Evolutionary conservation across 2,797 vertebrate genomes (phyloP).

Genomic region (Balearica regulorum): DNA sequence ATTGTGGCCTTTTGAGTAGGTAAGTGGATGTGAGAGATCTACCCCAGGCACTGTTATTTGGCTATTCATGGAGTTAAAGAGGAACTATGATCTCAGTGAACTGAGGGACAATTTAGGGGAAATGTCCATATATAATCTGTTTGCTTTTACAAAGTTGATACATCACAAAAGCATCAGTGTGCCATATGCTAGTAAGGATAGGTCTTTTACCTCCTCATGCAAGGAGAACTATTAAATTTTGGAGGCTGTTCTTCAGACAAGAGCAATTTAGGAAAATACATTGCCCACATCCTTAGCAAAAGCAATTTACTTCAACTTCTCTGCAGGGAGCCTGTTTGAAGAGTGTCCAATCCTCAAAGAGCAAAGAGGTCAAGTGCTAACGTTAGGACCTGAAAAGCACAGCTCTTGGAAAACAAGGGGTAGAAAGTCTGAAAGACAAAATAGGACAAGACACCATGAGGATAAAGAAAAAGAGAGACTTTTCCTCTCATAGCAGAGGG

Average conservation of each 20-base stretch:
- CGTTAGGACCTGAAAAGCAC: not conserved
- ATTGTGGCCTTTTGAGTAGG: not conserved
- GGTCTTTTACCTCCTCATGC: not conserved
- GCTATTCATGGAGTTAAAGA: not conserved
- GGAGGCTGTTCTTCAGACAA: not conserved
- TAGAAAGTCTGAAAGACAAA: not conserved
- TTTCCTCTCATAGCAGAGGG: not conserved
- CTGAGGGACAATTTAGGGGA: not conserved
- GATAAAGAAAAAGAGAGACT: not conserved
- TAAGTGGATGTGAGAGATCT: not conserved
- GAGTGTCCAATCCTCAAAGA: not conserved
- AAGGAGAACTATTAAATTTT: not conserved
- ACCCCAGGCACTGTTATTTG: not conserved
- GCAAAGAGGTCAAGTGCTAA: not conserved
- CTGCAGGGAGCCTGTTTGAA: not conserved
- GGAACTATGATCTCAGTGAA: not conserved
- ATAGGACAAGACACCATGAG: not conserved
- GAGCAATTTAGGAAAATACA: not conserved
- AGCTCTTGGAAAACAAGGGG: not conserved
- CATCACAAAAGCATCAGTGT: not conserved
- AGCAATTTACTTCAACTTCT: not conserved
- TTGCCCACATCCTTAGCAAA: not conserved
- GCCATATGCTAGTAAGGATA: not conserved
- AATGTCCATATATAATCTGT: not conserved
- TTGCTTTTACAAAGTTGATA: not conserved